Evolutionary conservation across 2,888 invertebrate genomes (phyloP), one percentile per base, ranked within the genome.

Genomic region (Zaprionus obscuricornis): DNA sequence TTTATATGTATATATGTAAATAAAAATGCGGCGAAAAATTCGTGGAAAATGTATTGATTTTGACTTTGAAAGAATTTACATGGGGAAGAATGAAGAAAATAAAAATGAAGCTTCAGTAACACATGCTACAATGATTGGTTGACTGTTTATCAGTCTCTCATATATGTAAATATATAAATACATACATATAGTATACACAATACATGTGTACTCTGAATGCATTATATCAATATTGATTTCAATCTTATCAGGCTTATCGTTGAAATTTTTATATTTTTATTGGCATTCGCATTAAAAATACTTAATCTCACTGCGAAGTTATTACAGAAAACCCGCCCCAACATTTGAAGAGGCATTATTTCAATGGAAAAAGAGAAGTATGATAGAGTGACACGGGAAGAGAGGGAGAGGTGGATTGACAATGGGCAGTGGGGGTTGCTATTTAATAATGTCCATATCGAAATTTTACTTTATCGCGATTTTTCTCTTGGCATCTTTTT

Each of bases 21-120:
- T 67, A 62, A 77, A 62, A 73, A 65, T 47, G 52, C 10, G 51
- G 49, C 26, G 39, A 58, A 71, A 66, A 72, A 73, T 43, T 65
- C 73, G 82, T 81, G 75, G 66, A 74, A 74, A 85, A 79, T 77
- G 85, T 87, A 87, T 87, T 87, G 87, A 87, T 87, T 87, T 87
- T 87, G 75, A 75, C 74, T 76, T 74, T 68, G 74, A 78, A 75
- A 66, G 65, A 50, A 65, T 66, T 10, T 13, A 14, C 11, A 27
- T 57, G 39, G 45, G 37, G 57, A 57, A 66, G 47, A 47, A 57
- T 62, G 51, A 66, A 39, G 33, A 27, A 69, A 33, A 42, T 47
- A 51, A 55, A 68, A 46, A 47, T 39, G 64, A 57, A 29, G 47
- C 51, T 46, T 50, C 45, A 52, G 39, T 63, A 47, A 47, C 67